Evolutionary conservation across 2,113 vertebrate genomes (phyloP).

Genomic region (Gobio gobio): DNA sequence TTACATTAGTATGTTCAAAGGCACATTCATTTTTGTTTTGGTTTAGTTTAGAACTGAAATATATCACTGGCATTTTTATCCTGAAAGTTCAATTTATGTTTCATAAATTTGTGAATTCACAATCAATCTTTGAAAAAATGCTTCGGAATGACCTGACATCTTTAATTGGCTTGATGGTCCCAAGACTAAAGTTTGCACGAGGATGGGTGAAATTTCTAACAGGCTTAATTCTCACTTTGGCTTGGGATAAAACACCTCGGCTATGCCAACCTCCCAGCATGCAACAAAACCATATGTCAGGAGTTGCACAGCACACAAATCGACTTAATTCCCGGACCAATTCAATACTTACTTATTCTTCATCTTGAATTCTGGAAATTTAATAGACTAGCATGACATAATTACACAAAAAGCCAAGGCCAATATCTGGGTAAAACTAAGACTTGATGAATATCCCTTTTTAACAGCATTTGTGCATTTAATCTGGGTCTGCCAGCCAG

Average conservation of each 20-base stretch:
- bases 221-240: constrained; percentile 22
- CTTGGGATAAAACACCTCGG: constrained; percentile 3
- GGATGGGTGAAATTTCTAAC: background rate
- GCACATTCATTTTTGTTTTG: background rate
- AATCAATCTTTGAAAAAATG: background rate
- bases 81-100: background rate
- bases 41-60: background rate
- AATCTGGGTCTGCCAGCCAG: constrained; percentile 29
- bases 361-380: constrained; percentile 12
- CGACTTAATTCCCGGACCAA: background rate
- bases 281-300: constrained; percentile 6
- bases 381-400: constrained; percentile 10
- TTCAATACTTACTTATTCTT: constrained; percentile 4
- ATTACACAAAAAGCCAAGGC: constrained; percentile 20
- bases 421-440: constrained; percentile 15
- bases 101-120: background rate
- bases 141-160: background rate
- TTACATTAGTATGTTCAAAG: background rate
- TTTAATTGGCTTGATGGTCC: background rate
- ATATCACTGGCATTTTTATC: background rate
- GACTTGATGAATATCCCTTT: constrained; percentile 18
- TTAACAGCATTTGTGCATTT: constrained; percentile 20
- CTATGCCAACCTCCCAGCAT: constrained; percentile 3
- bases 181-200: background rate
- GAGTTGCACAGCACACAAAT: background rate